Evolutionary conservation across 2,797 vertebrate genomes (phyloP), one percentile per base, ranked within the genome.

Genomic region (Numenius phaeopus): DNA sequence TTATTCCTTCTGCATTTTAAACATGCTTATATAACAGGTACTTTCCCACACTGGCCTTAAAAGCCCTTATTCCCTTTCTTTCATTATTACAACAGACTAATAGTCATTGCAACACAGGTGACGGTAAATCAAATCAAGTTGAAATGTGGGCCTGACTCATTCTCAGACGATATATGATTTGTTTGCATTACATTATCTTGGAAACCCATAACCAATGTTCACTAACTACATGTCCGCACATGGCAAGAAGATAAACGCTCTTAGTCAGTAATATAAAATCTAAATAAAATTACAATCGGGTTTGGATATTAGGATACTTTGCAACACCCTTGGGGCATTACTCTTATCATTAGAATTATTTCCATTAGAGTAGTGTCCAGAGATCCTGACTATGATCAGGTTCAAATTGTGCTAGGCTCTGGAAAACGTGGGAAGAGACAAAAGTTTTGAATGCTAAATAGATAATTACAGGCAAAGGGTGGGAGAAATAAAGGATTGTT

Each of bases 121-220:
- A 96, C 19, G 26, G 77, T 89, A 94, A 92, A 95, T 96, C 96
- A 96, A 94, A 84, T 94, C 95, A 85, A 93, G 83, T 32, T 62
- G 57, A 94, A 94, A 90, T 92, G 85, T 90, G 89, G 65, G 71
- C 57, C 89, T 96, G 93, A 96, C 55, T 93, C 89, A 95, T 92
- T 89, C 71, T 61, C 78, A 81, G 84, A 96, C 49, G 55, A 97
- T 97, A 89, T 69, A 89, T 96, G 90, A 86, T 96, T 98, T 97
- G 95, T 97, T 97, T 96, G 84, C 86, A 78, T 88, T 93, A 71
- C 66, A 87, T 96, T 98, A 96, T 96, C 97, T 95, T 97, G 91
- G 94, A 98, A 98, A 97, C 65, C 37, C 94, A 83, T 72, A 87
- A 95, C 94, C 78, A 72, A 62, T 71, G 81, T 88, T 84, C 62